Evolutionary conservation across 1,140 invertebrate species (phyloP), one percentile per base, ranked within the genome.

Genomic region (Dendrolimus punctatus): DNA sequence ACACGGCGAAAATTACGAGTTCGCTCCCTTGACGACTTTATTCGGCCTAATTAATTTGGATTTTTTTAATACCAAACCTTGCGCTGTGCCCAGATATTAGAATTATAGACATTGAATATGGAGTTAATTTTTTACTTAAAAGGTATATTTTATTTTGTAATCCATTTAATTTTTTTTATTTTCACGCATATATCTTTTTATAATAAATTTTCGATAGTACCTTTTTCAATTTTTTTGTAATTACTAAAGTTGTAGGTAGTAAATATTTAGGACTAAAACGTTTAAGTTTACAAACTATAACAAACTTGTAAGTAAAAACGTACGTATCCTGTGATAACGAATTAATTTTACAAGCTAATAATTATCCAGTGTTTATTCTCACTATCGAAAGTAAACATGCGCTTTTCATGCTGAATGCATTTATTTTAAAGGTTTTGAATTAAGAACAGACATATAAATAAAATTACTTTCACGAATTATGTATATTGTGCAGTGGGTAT

Each of bases 1-100:
- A 55, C 59, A 58, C 51, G 40, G 52, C 60, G 58, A 64, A 64
- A 70, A 66, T 67, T 66, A 58, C 61, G 58, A 60, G 50, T 51
- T 46, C 51, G 48, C 52, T 54, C 59, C 51, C 51, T 51, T 52
- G 52, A 62, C 46, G 52, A 58, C 53, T 62, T 55, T 55, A 62
- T 62, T 57, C 53, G 43, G 9, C 58, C 51, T 61, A 61, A 66
- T 66, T 60, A 61, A 61, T 61, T 61, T 53, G 49, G 49, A 52
- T 57, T 66, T 63, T 58, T 64, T 58, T 61, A 53, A 60, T 58
- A 51, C 40, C 50, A 46, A 47, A 6, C 44, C 38, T 48, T 36
- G 23, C 53, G 51, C 43, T 53, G 52, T 52, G 37, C 45, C 37
- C 45, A 48, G 49, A 47, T 61, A 54, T 61, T 55, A 44, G 42